Evolutionary conservation across 2,888 invertebrate species (phyloP), one percentile per base, ranked within the genome.

Genomic region (Furcula furcula): DNA sequence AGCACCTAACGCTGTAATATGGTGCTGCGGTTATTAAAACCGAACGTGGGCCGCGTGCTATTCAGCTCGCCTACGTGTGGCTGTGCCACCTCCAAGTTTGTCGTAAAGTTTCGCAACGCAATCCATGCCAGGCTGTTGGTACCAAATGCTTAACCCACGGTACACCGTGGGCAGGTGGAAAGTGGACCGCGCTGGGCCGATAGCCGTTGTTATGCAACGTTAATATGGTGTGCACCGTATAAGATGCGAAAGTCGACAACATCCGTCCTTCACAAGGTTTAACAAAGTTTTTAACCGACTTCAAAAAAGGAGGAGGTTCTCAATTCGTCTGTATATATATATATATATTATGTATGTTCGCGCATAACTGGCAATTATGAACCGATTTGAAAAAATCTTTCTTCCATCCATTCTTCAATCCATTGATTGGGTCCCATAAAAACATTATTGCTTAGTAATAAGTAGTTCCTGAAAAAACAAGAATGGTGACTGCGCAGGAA

Each of bases 121-220:
- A 69, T 66, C 68, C 57, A 65, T 57, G 68, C 52, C 59, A 54
- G 67, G 57, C 60, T 53, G 48, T 65, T 53, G 54, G 54, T 68
- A 76, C 83, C 81, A 82, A 81, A 83, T 77, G 65, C 68, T 77
- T 67, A 78, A 66, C 83, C 85, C 82, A 85, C 84, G 61, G 52
- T 51, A 50, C 54, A 55, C 46, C 75, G 84, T 83, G 86, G 86
- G 85, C 76, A 75, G 83, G 76, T 83, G 82, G 79, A 86, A 86
- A 86, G 85, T 76, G 69, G 76, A 73, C 70, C 75, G 64, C 53
- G 50, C 51, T 75, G 64, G 53, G 48, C 52, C 56, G 56, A 65
- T 61, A 58, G 55, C 55, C 45, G 59, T 74, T 71, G 55, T 84
- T 85, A 78, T 77, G 85, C 77, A 84, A 85, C 60, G 63, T 71